phyloP scores from a whole-genome alignment of 1,140 invertebrate species.

The Zelostemma sp. region DNA sequence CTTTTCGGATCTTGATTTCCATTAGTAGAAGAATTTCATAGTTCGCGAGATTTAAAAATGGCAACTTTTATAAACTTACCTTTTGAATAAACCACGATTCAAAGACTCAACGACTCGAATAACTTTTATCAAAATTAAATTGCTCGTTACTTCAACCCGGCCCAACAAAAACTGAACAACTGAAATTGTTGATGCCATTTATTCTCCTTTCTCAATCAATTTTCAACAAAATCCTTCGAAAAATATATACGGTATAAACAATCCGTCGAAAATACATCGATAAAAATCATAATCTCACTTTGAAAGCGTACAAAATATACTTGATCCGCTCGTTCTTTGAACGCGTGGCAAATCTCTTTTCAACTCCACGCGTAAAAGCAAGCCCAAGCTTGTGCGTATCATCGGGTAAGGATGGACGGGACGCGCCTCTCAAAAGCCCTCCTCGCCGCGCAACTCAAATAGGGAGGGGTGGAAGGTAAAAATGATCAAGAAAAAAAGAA shows the following conservation, averaged over 20 bases:
- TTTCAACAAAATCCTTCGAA: neutral
- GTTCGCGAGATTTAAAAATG: too few relatives aligned
- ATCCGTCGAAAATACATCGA: neutral
- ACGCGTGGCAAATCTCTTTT: too few relatives aligned
- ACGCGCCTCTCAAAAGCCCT: too few relatives aligned
- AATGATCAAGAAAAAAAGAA: constrained; percentile 9
- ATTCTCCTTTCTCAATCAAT: neutral
- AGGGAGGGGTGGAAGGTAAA: neutral
- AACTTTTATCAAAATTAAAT: neutral
- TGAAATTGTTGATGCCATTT: neutral
- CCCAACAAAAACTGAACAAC: neutral
- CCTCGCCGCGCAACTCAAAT: neutral
- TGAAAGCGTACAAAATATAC: too few relatives aligned
- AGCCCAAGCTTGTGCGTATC: too few relatives aligned
- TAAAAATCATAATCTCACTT: neutral
- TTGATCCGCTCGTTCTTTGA: too few relatives aligned
- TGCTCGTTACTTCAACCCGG: neutral
- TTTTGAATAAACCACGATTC: neutral
- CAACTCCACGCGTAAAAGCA: too few relatives aligned
- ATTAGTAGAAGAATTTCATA: too few relatives aligned
- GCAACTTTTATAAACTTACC: neutral
- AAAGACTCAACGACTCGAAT: too few relatives aligned
- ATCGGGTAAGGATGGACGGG: too few relatives aligned
- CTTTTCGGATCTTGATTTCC: too few relatives aligned
- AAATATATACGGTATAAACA: neutral